Percentiles rank a stretch among this genome's conserved stretches.
phyloP scores from a whole-genome alignment of 2,888 invertebrate genomes.

The Cryptocephalus primarius region DNA sequence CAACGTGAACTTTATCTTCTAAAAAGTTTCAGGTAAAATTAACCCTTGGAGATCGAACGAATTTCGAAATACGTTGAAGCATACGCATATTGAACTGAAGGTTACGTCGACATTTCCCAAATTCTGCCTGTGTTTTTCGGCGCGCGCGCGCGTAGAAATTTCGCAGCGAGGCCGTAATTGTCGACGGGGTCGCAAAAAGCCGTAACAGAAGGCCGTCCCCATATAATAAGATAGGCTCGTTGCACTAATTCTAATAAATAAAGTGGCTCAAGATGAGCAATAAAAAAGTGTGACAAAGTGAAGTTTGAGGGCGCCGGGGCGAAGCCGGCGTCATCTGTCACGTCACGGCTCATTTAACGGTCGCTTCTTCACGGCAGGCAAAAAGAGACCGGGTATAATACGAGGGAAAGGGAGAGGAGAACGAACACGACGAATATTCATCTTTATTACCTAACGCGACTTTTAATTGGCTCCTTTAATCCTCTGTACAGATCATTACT shows the following conservation, averaged over 20 bases:
- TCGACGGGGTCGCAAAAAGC: too few relatives aligned
- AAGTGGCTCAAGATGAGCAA: constrained; percentile 22
- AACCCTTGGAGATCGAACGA: too few relatives aligned
- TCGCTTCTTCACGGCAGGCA: constrained; percentile 25
- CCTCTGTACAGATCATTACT: constrained; percentile 27
- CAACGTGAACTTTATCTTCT: too few relatives aligned
- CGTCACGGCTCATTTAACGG: constrained; percentile 31
- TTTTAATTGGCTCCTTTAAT: constrained; percentile 31
- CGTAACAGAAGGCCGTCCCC: too few relatives aligned
- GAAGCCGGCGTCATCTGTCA: constrained; percentile 31
- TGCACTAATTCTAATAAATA: constrained; percentile 22
- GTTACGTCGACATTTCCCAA: too few relatives aligned
- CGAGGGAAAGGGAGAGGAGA: constrained; percentile 16
- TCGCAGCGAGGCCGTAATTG: too few relatives aligned
- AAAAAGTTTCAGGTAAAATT: too few relatives aligned
- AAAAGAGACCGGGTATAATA: constrained; percentile 14
- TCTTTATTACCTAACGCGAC: constrained; percentile 30
- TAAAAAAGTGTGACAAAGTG: constrained; percentile 29
- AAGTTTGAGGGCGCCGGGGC: constrained; percentile 24
- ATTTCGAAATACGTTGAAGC: too few relatives aligned
- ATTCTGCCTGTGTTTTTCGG: too few relatives aligned
- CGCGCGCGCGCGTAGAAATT: too few relatives aligned
- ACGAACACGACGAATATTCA: constrained; percentile 27
- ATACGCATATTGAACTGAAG: too few relatives aligned
- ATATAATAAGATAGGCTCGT: constrained; percentile 9